Evolutionary conservation across 2,888 invertebrate genomes (phyloP), one percentile per base, ranked within the genome.

Genomic region (Calliopum simillimum): DNA sequence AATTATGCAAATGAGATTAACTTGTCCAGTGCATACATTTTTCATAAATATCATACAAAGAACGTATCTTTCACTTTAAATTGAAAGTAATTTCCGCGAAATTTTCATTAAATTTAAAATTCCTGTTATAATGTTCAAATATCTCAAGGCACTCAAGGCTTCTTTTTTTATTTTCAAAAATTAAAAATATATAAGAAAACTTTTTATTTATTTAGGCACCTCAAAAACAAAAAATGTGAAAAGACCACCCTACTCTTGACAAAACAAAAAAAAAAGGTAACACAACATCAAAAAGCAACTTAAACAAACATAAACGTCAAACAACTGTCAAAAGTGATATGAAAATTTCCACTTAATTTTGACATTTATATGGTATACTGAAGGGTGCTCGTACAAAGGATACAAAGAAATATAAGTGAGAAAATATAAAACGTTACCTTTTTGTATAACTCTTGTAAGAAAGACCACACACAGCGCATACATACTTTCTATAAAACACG

Each of bases 281-380:
- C 16, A 58, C 2, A 6, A 25, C 21, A 13, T 33, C 8, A 11
- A 41, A 56, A 58, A 58, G 25, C 16, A 61, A 61, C 23, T 25
- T 3, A 46, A 23, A 19, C 44, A 43, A 44, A 19, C 61, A 61
- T 19, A 14, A 11, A 19, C 16, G 44, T 12, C 41, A 16, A 14
- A 41, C 14, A 43, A 43, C 41, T 44, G 44, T 43, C 44, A 61
- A 21, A 44, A 61, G 13, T 51, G 46, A 23, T 61, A 63, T 53
- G 41, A 56, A 23, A 58, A 59, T 63, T 64, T 64, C 67, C 68
- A 71, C 71, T 71, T 71, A 58, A 71, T 71, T 71, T 64, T 71
- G 71, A 71, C 68, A 63, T 71, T 68, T 68, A 59, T 64, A 44
- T 66, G 61, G 66, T 46, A 65, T 41, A 64, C 41, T 56, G 33